Evolutionary conservation across 1,140 invertebrate genomes (phyloP).

Genomic region (Trachymyrmex septentrionalis): DNA sequence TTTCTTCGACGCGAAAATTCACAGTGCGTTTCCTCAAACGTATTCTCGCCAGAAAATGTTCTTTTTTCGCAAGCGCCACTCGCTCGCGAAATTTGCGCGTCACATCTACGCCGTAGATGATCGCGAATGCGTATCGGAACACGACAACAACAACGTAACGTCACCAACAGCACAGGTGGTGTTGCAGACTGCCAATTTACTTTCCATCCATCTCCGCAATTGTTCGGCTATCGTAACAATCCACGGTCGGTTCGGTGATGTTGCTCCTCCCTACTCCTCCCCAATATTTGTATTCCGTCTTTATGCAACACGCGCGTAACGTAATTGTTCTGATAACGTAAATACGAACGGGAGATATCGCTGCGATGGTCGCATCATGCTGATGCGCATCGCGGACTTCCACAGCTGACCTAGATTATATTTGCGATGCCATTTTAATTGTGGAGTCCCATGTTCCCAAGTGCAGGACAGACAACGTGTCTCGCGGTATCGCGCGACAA

Average conservation of each 20-base stretch:
- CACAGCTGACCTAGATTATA: slow-evolving; percentile 21
- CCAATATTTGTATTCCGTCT: slow-evolving; percentile 36
- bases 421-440: slow-evolving; percentile 42
- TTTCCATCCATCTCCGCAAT: slow-evolving; percentile 53
- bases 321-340: slow-evolving; percentile 53
- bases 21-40: background rate
- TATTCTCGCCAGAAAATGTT: slow-evolving; percentile 7
- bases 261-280: slow-evolving; percentile 2
- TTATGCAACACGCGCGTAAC: slow-evolving; percentile 35
- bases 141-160: background rate
- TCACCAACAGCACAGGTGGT: slow-evolving; percentile 10
- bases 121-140: background rate
- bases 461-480: background rate
- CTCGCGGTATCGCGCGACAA: background rate
- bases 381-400: no score
- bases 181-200: slow-evolving; percentile 27
- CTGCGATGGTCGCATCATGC: background rate
- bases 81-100: slow-evolving; percentile 39
- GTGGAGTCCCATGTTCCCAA: background rate
- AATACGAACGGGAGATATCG: background rate
- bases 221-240: slow-evolving; percentile 47
- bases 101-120: background rate
- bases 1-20: background rate
- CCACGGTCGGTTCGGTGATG: background rate
- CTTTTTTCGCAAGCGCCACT: background rate